These are phyloP conservation scores for Conopomorpha cramerella DNA, from an alignment of 1,140 invertebrate species.

Conservation along the genomic window DNA sequence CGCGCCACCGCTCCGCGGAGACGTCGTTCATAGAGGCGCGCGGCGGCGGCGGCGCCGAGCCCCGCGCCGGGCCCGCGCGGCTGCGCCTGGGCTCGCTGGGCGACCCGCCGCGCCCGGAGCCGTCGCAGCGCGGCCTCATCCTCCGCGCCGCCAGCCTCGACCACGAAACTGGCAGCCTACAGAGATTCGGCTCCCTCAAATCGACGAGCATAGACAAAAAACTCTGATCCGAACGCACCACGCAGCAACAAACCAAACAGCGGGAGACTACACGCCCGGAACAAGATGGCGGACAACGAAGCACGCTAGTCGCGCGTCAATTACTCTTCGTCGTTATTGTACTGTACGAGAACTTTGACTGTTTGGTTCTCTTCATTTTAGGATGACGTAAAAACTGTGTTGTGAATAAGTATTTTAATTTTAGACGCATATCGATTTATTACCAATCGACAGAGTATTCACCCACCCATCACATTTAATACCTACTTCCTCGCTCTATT, in stretches of 20 bases:
- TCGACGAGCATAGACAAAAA: constrained; percentile 32
- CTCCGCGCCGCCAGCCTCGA: constrained; percentile 50
- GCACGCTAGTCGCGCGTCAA: constrained; percentile 20
- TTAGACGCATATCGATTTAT: too few relatives aligned
- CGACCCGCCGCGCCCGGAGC: constrained; percentile 5
- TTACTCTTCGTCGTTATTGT: constrained; percentile 30
- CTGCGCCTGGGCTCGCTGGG: constrained; percentile 15
- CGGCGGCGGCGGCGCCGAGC: constrained; percentile 4
- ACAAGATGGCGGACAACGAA: not conserved
- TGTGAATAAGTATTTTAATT: too few relatives aligned
- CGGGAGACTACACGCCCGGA: not conserved
- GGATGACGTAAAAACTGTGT: constrained; percentile 5
- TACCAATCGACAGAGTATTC: too few relatives aligned
- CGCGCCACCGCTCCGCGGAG: constrained; percentile 17
- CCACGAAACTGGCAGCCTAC: constrained; percentile 18
- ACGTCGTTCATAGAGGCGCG: constrained; percentile 27
- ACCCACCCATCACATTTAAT: too few relatives aligned
- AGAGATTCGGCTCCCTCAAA: constrained; percentile 29
- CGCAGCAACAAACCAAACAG: constrained; percentile 11
- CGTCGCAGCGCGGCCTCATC: constrained; percentile 41
- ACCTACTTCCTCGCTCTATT: too few relatives aligned
- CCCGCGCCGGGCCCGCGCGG: not conserved
- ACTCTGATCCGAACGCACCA: constrained; percentile 43
- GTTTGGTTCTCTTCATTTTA: constrained; percentile 16
- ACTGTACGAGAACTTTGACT: constrained; percentile 18